Percentiles rank a stretch among this genome's conserved stretches.
phyloP scores from a whole-genome alignment of 2,888 invertebrate species.

The Uloborus plumipes region DNA sequence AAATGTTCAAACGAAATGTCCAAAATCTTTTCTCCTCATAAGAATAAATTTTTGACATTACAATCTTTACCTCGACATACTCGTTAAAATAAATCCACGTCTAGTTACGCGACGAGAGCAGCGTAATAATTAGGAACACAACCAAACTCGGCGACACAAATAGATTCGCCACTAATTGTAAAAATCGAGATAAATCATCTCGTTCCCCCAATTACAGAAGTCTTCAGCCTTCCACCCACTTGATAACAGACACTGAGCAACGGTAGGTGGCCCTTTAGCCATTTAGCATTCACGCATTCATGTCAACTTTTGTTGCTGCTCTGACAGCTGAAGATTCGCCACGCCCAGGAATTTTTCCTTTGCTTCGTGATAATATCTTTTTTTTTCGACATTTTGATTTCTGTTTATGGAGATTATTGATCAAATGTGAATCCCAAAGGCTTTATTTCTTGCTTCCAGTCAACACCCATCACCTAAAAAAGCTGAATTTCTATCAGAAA shows the following conservation, averaged over 20 bases:
- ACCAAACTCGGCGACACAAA: not conserved
- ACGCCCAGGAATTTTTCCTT: constrained; percentile 39
- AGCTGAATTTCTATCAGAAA: too few species aligned
- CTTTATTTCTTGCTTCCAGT: too few species aligned
- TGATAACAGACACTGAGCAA: constrained; percentile 10
- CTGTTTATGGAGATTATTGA: constrained; percentile 55
- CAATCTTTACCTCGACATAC: too few species aligned
- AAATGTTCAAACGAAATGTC: too few species aligned
- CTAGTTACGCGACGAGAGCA: too few species aligned
- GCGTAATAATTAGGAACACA: too few species aligned
- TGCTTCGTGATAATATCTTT: constrained; percentile 43
- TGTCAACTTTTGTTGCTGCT: constrained; percentile 44
- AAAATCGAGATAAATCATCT: constrained; percentile 48
- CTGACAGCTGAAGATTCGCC: constrained; percentile 46
- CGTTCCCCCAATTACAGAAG: constrained; percentile 47
- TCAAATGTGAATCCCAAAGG: too few species aligned
- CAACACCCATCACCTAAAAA: too few species aligned
- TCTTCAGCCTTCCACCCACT: constrained; percentile 33
- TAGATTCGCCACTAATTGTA: constrained; percentile 21
- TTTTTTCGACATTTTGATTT: constrained; percentile 50
- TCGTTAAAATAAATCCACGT: too few species aligned
- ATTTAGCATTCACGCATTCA: constrained; percentile 49
- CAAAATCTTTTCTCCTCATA: too few species aligned
- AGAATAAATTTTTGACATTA: too few species aligned
- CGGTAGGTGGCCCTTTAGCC: constrained; percentile 30